These are phyloP conservation scores for Stegophylla sp. DNA, from an alignment of 2,888 invertebrate genomes.

Conservation along the genomic window DNA sequence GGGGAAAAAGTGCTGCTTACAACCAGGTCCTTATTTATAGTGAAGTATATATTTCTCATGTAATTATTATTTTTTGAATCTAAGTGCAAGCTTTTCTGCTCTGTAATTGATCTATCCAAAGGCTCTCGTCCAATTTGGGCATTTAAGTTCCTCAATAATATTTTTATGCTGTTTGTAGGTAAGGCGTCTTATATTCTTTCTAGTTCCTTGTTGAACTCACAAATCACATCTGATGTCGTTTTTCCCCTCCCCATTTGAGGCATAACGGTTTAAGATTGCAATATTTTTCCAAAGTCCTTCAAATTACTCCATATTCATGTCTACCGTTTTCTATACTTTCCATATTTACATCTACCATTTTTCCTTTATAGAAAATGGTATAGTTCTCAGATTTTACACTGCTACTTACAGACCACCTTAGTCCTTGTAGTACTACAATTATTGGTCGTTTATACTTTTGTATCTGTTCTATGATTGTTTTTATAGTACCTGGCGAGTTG, in stretches of 20 bases:
- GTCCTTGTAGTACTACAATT: slow-evolving; percentile 11
- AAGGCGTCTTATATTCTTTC: slow-evolving; percentile 6
- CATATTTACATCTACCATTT: neutral
- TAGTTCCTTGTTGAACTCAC: slow-evolving; percentile 36
- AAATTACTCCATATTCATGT: slow-evolving; percentile 7
- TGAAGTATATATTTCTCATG: neutral
- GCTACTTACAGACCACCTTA: neutral
- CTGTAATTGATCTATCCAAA: slow-evolving; percentile 23
- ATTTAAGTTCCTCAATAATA: slow-evolving; percentile 49
- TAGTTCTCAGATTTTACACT: neutral
- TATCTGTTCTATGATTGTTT: slow-evolving; percentile 4
- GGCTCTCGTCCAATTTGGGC: slow-evolving; percentile 41
- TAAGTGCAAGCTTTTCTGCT: slow-evolving; percentile 27
- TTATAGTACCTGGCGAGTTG: neutral
- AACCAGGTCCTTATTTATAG: neutral
- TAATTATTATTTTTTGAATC: slow-evolving; percentile 28
- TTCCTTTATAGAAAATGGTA: neutral
- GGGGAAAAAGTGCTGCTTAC: neutral
- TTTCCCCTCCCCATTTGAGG: slow-evolving; percentile 10
- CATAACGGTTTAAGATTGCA: neutral
- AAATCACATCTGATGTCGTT: slow-evolving; percentile 26
- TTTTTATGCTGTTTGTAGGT: slow-evolving; percentile 23
- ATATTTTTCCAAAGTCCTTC: neutral
- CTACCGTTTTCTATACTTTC: neutral
- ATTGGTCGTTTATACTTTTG: slow-evolving; percentile 21